Percentiles rank a stretch among this genome's conserved stretches.
phyloP scores from a whole-genome alignment of 2,797 vertebrate genomes.

The Smutsia temminckii region DNA sequence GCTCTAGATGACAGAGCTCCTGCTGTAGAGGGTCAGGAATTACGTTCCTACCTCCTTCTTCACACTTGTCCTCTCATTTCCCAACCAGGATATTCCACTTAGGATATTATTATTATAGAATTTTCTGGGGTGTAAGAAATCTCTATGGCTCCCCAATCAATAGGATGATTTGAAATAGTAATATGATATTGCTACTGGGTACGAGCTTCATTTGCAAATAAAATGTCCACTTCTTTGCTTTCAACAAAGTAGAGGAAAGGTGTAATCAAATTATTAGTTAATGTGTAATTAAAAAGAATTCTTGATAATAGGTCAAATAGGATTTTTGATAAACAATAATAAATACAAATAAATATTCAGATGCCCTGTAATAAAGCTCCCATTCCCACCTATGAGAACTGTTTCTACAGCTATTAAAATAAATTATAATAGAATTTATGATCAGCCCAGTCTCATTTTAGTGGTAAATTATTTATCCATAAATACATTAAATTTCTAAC shows the following conservation, averaged over 20 bases:
- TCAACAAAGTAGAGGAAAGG: background rate
- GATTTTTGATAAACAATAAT: background rate
- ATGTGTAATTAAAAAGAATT: background rate
- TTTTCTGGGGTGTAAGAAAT: background rate
- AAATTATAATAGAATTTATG: background rate
- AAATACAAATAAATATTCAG: background rate
- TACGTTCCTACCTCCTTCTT: background rate
- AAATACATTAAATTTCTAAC: background rate
- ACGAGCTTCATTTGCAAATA: background rate
- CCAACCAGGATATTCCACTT: background rate
- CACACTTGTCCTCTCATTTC: background rate
- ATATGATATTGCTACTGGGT: background rate
- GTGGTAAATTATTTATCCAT: background rate
- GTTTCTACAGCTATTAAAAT: background rate
- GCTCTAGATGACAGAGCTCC: background rate
- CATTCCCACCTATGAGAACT: background rate
- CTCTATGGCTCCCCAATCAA: background rate
- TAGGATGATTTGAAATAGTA: background rate
- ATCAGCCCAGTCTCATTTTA: background rate
- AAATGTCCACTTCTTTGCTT: background rate
- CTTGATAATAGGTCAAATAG: background rate
- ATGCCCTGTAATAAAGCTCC: background rate
- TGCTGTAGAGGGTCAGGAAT: background rate
- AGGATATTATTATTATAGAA: background rate
- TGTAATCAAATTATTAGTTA: background rate